phyloP scores from a whole-genome alignment of 2,888 invertebrate species.

The Tortricodes alternella region DNA sequence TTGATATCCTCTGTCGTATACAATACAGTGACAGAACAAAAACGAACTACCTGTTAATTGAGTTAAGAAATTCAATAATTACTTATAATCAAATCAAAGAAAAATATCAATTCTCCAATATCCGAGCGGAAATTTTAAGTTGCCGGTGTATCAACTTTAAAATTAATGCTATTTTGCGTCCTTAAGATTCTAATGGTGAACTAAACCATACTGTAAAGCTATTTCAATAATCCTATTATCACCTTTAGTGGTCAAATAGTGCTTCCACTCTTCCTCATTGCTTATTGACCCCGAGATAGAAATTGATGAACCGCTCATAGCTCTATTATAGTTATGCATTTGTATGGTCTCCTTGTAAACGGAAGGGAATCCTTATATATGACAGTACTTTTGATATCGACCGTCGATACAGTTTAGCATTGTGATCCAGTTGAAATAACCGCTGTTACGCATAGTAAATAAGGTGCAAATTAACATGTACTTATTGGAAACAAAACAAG shows the following conservation, averaged over 20 bases:
- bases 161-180: too few species aligned
- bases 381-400: slow-evolving; percentile 61
- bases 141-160: too few species aligned
- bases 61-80: not conserved
- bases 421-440: not conserved
- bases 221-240: slow-evolving; percentile 24
- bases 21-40: not conserved
- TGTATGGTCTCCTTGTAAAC: slow-evolving; percentile 59
- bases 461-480: not conserved
- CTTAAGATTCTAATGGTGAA: too few species aligned
- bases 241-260: slow-evolving; percentile 24
- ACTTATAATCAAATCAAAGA: not conserved
- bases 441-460: not conserved
- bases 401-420: slow-evolving; percentile 37
- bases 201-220: not conserved
- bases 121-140: not conserved
- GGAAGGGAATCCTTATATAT: slow-evolving; percentile 56
- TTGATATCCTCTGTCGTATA: slow-evolving; percentile 32
- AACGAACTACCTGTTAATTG: not conserved
- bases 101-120: not conserved
- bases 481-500: not conserved
- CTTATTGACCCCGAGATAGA: slow-evolving; percentile 46
- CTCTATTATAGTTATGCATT: slow-evolving; percentile 46
- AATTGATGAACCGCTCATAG: slow-evolving; percentile 52
- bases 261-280: slow-evolving; percentile 36